Evolutionary conservation across 2,113 vertebrate genomes (phyloP), one percentile per base, ranked within the genome.

Genomic region (Eurystomus gularis): DNA sequence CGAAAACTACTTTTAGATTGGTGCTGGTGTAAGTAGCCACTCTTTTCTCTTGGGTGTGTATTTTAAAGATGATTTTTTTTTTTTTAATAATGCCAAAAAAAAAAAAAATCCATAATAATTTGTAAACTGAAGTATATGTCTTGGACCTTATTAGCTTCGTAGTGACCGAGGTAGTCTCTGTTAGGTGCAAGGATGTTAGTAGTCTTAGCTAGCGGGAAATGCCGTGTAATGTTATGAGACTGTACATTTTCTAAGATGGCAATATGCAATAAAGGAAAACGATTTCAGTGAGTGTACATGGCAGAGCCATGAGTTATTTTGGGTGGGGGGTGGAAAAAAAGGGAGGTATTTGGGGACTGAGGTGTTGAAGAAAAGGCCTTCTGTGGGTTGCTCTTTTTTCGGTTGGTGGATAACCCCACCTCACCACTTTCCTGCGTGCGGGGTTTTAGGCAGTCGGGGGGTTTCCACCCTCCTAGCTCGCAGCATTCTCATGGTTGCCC

Each of bases 221-320:
- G 97, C 97, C 94, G 91, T 98, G 97, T 98, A 86, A 97, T 98
- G 98, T 98, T 97, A 96, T 66, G 86, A 98, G 98, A 97, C 96
- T 98, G 98, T 98, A 98, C 97, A 98, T 98, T 98, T 98, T 97
- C 97, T 88, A 76, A 97, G 96, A 98, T 51, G 96, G 97, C 97
- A 97, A 98, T 96, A 98, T 98, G 98, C 98, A 98, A 98, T 98
- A 98, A 98, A 98, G 97, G 96, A 90, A 97, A 97, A 93, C 49
- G 9, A 91, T 96, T 97, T 97, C 37, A 20, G 97, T 97, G 96
- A 82, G 92, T 95, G 96, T 97, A 93, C 88, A 24, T 42, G 81
- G 57, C 93, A 81, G 44, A 95, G 96, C 87, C 37, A 4, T n/a
- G 61, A 90, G 58, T 97, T 91, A 81, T 93, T 97, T 76, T 9